Conservation (phyloP, 1,140 invertebrate genomes). For the Anoplophora glabripennis region DNA sequence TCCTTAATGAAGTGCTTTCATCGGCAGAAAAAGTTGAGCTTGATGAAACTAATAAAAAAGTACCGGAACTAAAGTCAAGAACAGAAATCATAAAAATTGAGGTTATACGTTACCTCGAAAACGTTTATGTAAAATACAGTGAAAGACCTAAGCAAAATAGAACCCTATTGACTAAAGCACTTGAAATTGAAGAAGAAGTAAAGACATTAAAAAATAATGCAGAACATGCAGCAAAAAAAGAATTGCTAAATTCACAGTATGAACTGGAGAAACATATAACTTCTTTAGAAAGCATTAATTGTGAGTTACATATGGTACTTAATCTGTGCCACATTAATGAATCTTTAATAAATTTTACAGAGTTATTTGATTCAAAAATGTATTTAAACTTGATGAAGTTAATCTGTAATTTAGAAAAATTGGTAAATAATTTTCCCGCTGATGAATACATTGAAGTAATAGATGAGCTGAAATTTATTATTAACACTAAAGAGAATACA, state of each 20-base stretch:
- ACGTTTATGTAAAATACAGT: constrained; percentile 56
- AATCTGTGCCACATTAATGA: constrained; percentile 55
- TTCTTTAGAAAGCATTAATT: constrained; percentile 54
- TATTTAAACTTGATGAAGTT: constrained; percentile 52
- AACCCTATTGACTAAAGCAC: constrained; percentile 49
- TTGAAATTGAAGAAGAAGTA: constrained; percentile 50
- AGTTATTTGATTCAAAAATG: constrained; percentile 49
- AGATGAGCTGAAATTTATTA: constrained; percentile 48
- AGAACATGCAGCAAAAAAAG: constrained; percentile 56
- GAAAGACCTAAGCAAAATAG: constrained; percentile 53
- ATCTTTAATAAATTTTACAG: constrained; percentile 52
- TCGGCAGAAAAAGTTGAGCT: constrained; percentile 43
- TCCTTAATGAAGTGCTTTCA: constrained; percentile 32
- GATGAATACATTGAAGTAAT: constrained; percentile 55
- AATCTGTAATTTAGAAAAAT: constrained; percentile 50
- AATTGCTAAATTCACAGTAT: constrained; percentile 54
- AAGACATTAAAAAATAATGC: constrained; percentile 53
- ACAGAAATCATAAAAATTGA: constrained; percentile 56
- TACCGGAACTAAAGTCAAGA: constrained; percentile 54
- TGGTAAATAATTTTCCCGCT: constrained; percentile 50
- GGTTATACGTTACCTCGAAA: constrained; percentile 54
- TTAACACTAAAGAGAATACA: constrained; percentile 3
- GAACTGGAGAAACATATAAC: constrained; percentile 55
- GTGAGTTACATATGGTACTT: constrained; percentile 52
- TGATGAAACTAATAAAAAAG: constrained; percentile 51